phyloP scores from a whole-genome alignment of 2,113 vertebrate genomes.

The Ptyas mucosa region DNA sequence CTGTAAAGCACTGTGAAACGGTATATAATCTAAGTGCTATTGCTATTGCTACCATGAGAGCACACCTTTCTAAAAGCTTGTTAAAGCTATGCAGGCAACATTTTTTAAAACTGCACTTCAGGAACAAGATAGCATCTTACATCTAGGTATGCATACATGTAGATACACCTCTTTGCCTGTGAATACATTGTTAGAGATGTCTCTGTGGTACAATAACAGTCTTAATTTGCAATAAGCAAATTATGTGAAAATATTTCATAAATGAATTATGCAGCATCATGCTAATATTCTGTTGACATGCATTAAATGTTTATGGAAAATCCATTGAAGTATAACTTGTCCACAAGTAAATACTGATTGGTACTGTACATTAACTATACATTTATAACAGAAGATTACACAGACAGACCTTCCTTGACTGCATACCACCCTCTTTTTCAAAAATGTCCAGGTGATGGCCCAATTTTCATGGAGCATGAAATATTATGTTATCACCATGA shows the following conservation, averaged over 20 bases:
- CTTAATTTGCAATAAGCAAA: neutral
- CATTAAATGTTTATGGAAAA: neutral
- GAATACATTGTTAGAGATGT: neutral
- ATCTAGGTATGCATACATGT: neutral
- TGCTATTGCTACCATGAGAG: neutral
- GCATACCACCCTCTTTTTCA: neutral
- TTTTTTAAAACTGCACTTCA: neutral
- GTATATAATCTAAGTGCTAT: too few relatives aligned
- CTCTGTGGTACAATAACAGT: neutral
- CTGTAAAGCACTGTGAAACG: too few relatives aligned
- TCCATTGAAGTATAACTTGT: neutral
- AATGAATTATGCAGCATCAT: neutral
- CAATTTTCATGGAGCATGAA: neutral
- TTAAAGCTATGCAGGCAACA: neutral
- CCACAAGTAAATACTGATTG: neutral
- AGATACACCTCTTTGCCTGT: neutral
- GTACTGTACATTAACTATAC: neutral
- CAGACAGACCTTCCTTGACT: neutral
- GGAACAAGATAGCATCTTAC: neutral
- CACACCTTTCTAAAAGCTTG: neutral
- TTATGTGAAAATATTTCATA: neutral
- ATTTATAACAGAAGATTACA: neutral
- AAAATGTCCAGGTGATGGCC: neutral
- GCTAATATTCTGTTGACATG: neutral
- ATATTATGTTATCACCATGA: neutral